phyloP scores from a whole-genome alignment of 2,113 vertebrate genomes.

The Pleuronectes platessa region DNA sequence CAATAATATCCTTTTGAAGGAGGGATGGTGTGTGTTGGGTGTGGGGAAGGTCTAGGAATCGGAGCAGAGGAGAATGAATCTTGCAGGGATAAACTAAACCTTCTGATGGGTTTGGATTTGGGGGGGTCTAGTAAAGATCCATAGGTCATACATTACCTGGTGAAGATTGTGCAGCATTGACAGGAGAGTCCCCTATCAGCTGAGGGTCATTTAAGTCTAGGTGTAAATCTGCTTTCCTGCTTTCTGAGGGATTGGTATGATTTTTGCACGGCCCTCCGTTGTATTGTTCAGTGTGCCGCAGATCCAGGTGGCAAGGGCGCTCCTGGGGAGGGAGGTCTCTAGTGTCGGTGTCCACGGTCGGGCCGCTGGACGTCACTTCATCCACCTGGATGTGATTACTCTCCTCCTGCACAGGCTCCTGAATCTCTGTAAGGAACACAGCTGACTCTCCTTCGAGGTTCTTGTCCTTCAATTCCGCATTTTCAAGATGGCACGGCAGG shows the following conservation, averaged over 20 bases:
- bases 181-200: constrained; percentile 85
- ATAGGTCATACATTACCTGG: constrained; percentile 97
- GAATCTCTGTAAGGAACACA: constrained; percentile 69
- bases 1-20: constrained; percentile 59
- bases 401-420: constrained; percentile 30
- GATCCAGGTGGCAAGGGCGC: constrained; percentile 92
- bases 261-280: constrained; percentile 82
- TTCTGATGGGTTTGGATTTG: constrained; percentile 49
- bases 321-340: constrained; percentile 88
- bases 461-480: not conserved
- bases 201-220: constrained; percentile 89
- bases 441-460: constrained; percentile 36
- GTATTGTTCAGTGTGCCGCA: constrained; percentile 86
- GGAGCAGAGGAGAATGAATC: constrained; percentile 51
- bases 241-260: constrained; percentile 82
- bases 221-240: constrained; percentile 85
- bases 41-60: constrained; percentile 26
- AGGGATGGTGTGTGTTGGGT: constrained; percentile 23
- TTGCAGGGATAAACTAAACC: constrained; percentile 51
- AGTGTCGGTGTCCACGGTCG: constrained; percentile 38
- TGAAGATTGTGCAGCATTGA: constrained; percentile 89
- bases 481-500: constrained; percentile 10
- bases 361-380: constrained; percentile 18
- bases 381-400: constrained; percentile 13
- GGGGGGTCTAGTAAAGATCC: constrained; percentile 61